phyloP scores from a whole-genome alignment of 2,113 vertebrate genomes.

The Ammospiza caudacuta region DNA sequence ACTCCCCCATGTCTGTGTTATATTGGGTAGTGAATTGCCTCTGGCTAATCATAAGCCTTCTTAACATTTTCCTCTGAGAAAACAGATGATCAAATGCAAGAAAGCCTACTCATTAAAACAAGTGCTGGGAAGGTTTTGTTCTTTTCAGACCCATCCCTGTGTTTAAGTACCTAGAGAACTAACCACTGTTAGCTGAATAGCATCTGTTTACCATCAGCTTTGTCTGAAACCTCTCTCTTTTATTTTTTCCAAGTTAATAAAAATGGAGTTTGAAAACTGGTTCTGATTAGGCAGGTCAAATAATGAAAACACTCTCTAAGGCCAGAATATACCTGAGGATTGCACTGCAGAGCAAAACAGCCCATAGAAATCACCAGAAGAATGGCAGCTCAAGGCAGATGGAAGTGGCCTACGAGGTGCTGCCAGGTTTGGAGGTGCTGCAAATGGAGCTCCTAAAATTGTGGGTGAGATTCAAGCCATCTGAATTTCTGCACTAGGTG shows the following conservation, averaged over 20 bases:
- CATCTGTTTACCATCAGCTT: slow-evolving; percentile 69
- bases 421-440: neutral
- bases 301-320: slow-evolving; percentile 29
- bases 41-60: slow-evolving; percentile 35
- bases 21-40: slow-evolving; percentile 30
- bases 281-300: slow-evolving; percentile 61
- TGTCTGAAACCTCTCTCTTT: neutral
- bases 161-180: slow-evolving; percentile 30
- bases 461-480: neutral
- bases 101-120: slow-evolving; percentile 59
- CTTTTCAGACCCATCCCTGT: slow-evolving; percentile 42
- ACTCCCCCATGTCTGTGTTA: neutral
- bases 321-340: slow-evolving; percentile 1
- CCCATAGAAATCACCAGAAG: neutral
- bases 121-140: slow-evolving; percentile 57
- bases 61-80: slow-evolving; percentile 62
- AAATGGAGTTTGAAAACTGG: slow-evolving; percentile 43
- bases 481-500: neutral
- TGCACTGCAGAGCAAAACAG: neutral
- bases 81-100: slow-evolving; percentile 66
- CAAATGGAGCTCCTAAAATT: neutral
- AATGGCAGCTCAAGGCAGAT: neutral
- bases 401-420: neutral
- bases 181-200: neutral
- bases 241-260: slow-evolving; percentile 24